These are phyloP conservation scores for Vannuccia rotundouncinata DNA, from an alignment of 2,888 invertebrate genomes.

Conservation along the genomic window DNA sequence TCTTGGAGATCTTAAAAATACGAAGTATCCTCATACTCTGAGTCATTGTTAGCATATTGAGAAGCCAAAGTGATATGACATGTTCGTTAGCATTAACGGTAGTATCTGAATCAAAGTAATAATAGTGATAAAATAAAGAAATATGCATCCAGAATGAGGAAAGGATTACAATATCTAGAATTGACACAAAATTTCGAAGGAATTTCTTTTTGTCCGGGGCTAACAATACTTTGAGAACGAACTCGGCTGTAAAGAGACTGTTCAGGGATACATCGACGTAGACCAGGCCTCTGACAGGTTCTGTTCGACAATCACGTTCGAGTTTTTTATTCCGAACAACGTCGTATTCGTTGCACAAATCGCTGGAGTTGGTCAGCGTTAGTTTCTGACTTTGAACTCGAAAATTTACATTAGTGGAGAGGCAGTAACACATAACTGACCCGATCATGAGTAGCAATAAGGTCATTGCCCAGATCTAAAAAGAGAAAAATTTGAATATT, in stretches of 20 bases:
- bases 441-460: slow-evolving; percentile 38
- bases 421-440: slow-evolving; percentile 41
- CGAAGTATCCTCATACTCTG: slow-evolving; percentile 38
- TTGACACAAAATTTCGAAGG: slow-evolving; percentile 35
- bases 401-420: slow-evolving; percentile 37
- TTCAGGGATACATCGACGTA: slow-evolving; percentile 49
- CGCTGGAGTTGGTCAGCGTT: slow-evolving; percentile 20
- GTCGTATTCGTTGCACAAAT: slow-evolving; percentile 33
- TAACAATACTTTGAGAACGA: slow-evolving; percentile 43
- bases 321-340: slow-evolving; percentile 34
- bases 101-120: slow-evolving; percentile 31
- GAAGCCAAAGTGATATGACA: slow-evolving; percentile 25
- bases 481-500: no score
- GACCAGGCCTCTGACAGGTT: slow-evolving; percentile 42
- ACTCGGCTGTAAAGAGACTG: slow-evolving; percentile 50
- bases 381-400: slow-evolving; percentile 29
- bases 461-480: slow-evolving; percentile 39
- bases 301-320: slow-evolving; percentile 39
- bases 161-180: slow-evolving; percentile 38
- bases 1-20: slow-evolving; percentile 40
- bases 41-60: slow-evolving; percentile 39
- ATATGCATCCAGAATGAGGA: slow-evolving; percentile 40
- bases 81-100: background rate
- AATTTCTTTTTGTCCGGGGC: slow-evolving; percentile 40
- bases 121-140: slow-evolving; percentile 38